Percentiles rank a stretch among this genome's conserved stretches.
These are phyloP conservation scores for Platypus cylindrus DNA, from an alignment of 2,888 invertebrate species.

Conservation along the genomic window DNA sequence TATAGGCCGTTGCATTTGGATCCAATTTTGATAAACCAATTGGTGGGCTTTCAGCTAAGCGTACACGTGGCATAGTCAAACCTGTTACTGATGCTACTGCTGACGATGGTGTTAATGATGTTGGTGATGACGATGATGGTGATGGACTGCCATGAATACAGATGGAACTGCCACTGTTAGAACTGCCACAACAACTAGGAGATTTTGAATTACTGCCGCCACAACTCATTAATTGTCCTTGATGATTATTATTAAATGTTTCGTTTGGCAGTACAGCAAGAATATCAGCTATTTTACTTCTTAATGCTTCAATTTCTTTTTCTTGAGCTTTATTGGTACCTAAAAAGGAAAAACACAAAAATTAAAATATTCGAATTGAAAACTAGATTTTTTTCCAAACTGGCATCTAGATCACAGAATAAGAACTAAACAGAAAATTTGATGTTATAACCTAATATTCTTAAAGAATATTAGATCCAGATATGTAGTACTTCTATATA, in stretches of 20 bases:
- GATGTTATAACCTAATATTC: too few species aligned
- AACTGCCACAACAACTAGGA: too few species aligned
- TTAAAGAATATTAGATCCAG: too few species aligned
- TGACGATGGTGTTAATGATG: constrained; percentile 21
- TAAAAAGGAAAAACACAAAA: constrained; percentile 35
- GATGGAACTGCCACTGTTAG: too few species aligned
- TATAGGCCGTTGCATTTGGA: constrained; percentile 86
- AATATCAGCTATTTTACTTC: constrained; percentile 83
- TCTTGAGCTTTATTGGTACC: constrained; percentile 74
- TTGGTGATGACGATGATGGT: constrained; percentile 42
- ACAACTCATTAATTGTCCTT: too few species aligned
- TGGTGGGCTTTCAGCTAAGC: constrained; percentile 39
- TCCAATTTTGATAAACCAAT: constrained; percentile 46
- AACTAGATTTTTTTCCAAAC: too few species aligned
- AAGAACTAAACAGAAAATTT: too few species aligned
- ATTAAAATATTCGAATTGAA: too few species aligned
- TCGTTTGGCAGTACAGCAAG: constrained; percentile 83
- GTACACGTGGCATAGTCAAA: constrained; percentile 35
- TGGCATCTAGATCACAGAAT: too few species aligned
- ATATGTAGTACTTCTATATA: too few species aligned
- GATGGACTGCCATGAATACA: too few species aligned
- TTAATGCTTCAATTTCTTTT: constrained; percentile 82
- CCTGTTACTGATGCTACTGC: constrained; percentile 20
- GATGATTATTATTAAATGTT: constrained; percentile 11
- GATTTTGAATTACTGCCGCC: too few species aligned